phyloP scores from a whole-genome alignment of 2,888 invertebrate species.

The Pristionchus arcanus region DNA sequence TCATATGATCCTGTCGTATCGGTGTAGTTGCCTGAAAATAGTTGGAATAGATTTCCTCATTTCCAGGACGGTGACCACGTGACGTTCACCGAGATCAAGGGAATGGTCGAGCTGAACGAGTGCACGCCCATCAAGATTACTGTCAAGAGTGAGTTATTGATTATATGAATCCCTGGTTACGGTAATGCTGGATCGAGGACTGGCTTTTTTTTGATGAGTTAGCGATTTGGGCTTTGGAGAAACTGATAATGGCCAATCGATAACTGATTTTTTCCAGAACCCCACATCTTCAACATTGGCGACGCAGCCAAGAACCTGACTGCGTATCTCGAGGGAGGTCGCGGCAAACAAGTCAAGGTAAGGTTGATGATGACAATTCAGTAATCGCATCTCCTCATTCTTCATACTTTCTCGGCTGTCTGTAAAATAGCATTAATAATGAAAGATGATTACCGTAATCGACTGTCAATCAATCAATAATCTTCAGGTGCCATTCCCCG shows the following conservation, averaged over 20 bases:
- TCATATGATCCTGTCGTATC: too few species aligned
- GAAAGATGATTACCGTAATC: constrained; percentile 19
- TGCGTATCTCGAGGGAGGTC: constrained; percentile 92
- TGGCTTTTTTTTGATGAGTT: constrained; percentile 37
- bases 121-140: constrained; percentile 91
- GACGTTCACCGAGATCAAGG: constrained; percentile 95
- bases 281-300: constrained; percentile 97
- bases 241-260: too few species aligned
- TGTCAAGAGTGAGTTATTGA: constrained; percentile 82
- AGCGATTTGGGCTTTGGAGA: too few species aligned
- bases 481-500: constrained; percentile 58
- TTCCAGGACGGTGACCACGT: constrained; percentile 91
- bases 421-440: too few species aligned
- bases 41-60: background rate
- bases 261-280: constrained; percentile 83
- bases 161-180: background rate
- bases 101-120: constrained; percentile 94
- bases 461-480: background rate
- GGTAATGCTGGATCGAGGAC: background rate
- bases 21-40: background rate
- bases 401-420: too few species aligned
- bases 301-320: constrained; percentile 81
- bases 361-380: background rate
- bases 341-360: constrained; percentile 89
- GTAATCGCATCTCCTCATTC: too few species aligned